Evolutionary conservation across 2,113 vertebrate species (phyloP).

Genomic region (Gulo gulo): DNA sequence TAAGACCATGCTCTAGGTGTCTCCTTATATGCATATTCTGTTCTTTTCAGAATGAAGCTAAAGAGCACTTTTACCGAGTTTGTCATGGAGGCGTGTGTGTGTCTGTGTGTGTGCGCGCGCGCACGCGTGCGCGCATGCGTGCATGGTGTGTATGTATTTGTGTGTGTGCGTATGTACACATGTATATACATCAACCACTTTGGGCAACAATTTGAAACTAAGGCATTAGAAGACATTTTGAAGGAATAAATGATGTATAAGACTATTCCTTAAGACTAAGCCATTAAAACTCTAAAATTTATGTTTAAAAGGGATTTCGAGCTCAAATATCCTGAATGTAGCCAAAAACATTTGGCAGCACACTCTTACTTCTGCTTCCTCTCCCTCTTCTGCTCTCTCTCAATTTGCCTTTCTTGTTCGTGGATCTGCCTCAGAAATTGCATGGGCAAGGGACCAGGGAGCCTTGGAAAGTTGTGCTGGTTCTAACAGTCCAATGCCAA

Average conservation of each 20-base stretch:
- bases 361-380: neutral
- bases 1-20: constrained; percentile 61
- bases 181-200: neutral
- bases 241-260: neutral
- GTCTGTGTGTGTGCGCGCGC: neutral
- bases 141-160: neutral
- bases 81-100: neutral
- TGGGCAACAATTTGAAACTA: neutral
- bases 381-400: neutral
- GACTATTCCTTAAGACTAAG: constrained; percentile 4
- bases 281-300: neutral
- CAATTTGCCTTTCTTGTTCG: neutral
- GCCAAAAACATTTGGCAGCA: neutral
- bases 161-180: neutral
- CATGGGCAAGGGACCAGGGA: neutral
- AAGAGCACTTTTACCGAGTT: constrained; percentile 11
- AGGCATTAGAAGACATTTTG: neutral
- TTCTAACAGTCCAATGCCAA: neutral
- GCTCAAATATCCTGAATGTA: neutral
- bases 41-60: constrained; percentile 46
- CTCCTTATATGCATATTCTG: constrained; percentile 65
- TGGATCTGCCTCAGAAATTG: neutral
- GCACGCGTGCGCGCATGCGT: too few relatives aligned
- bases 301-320: neutral
- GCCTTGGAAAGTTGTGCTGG: neutral